Conservation (phyloP, 2,888 invertebrate species). For the Diabrotica balteata region DNA sequence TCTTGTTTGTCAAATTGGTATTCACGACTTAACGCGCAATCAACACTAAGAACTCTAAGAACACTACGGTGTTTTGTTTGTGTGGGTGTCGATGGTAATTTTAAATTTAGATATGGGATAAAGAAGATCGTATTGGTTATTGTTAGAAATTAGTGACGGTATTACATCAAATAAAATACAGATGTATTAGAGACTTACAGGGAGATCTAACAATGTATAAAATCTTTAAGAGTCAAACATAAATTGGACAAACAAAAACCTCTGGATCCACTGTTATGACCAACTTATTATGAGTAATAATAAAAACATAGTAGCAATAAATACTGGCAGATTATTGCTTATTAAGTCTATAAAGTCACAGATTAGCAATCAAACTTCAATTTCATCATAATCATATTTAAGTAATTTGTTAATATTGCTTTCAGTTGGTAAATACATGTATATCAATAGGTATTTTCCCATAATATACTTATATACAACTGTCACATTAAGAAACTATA, state of each 20-base stretch:
- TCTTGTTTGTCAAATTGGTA: conserved; percentile 51
- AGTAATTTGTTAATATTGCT: no score
- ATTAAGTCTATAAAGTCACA: no score
- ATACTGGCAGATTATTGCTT: no score
- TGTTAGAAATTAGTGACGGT: conserved; percentile 26
- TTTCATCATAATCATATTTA: no score
- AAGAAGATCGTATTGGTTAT: conserved; percentile 25
- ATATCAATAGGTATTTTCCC: background rate
- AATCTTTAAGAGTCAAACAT: no score
- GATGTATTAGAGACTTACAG: background rate
- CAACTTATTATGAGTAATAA: no score
- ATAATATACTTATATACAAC: conserved; percentile 4
- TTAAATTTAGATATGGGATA: conserved; percentile 27
- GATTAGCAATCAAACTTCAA: no score
- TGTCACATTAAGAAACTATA: conserved; percentile 7
- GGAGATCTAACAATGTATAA: no score
- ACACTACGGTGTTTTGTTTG: conserved; percentile 29
- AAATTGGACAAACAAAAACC: no score
- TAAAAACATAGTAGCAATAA: no score
- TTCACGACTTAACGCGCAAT: conserved; percentile 49
- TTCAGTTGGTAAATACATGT: no score
- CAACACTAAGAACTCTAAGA: conserved; percentile 44
- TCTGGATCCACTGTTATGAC: no score
- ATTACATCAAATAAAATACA: conserved; percentile 18
- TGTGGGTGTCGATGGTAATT: conserved; percentile 35